Conservation (phyloP, 2,113 vertebrate species). For the Channa argus region DNA sequence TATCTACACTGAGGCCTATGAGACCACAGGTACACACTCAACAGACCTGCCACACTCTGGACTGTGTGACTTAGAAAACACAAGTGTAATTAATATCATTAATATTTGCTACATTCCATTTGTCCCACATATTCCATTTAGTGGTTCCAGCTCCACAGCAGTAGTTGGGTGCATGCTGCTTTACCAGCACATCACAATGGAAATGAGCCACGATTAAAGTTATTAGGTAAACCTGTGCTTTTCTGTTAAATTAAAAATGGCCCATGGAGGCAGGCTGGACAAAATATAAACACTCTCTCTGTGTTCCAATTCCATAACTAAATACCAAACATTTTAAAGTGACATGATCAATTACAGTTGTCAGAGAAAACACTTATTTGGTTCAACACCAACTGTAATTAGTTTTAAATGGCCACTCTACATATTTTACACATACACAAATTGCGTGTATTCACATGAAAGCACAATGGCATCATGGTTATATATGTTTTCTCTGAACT, state of each 20-base stretch:
- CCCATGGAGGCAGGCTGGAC: neutral
- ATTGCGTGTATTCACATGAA: neutral
- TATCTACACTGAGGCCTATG: neutral
- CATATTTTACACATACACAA: neutral
- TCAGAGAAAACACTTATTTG: no score
- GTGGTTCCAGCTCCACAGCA: neutral
- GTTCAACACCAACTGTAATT: no score
- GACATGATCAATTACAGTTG: no score
- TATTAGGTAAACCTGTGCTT: neutral
- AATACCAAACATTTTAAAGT: no score
- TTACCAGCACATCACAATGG: neutral
- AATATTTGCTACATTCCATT: neutral
- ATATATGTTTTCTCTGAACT: no score
- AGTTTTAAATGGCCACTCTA: neutral
- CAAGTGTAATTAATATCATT: neutral
- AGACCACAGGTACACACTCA: conserved; percentile 8
- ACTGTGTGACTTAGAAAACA: neutral
- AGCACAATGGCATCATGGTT: no score
- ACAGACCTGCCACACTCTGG: neutral
- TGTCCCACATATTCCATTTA: no score
- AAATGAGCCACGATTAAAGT: neutral
- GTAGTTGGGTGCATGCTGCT: conserved; percentile 1
- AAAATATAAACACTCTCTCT: neutral
- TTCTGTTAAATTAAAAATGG: neutral
- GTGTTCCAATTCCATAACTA: conserved; percentile 1